Percentiles rank a stretch among this genome's conserved stretches.
These are phyloP conservation scores for Ganaspis sp. DNA, from an alignment of 1,140 invertebrate species.

Conservation along the genomic window DNA sequence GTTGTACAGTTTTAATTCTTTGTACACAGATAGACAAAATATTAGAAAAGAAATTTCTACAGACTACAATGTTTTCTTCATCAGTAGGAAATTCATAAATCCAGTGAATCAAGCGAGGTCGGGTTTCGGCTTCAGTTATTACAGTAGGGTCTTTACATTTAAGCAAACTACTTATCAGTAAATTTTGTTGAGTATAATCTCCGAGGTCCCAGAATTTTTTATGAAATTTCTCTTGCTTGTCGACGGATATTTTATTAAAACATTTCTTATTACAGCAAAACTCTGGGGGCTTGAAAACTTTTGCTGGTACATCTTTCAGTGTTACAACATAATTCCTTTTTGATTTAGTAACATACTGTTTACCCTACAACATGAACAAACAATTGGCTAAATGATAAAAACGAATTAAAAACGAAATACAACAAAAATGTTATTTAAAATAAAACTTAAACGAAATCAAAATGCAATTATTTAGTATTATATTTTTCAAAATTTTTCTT, in stretches of 20 bases:
- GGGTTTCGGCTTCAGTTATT: not conserved
- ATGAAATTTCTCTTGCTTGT: conserved; percentile 25
- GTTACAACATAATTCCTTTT: too few relatives aligned
- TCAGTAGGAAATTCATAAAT: not conserved
- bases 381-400: too few relatives aligned
- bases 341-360: too few relatives aligned
- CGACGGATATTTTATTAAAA: not conserved
- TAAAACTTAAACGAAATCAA: too few relatives aligned
- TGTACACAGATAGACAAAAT: not conserved
- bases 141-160: not conserved
- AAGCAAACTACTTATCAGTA: not conserved
- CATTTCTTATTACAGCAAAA: conserved; percentile 27
- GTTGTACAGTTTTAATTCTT: not conserved
- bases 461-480: too few relatives aligned
- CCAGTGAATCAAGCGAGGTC: not conserved
- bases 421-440: too few relatives aligned
- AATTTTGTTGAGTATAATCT: conserved; percentile 31
- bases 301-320: too few relatives aligned
- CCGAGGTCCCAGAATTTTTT: conserved; percentile 29
- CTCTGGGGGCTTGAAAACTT: too few relatives aligned
- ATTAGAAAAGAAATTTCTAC: conserved; percentile 7
- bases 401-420: too few relatives aligned
- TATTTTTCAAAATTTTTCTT: too few relatives aligned
- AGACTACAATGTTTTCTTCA: conserved; percentile 21
- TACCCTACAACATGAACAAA: too few relatives aligned